Percentiles rank a stretch among this genome's conserved stretches.
Evolutionary conservation across 1,140 invertebrate species (phyloP).

Genomic region (Lepidurus couesii): DNA sequence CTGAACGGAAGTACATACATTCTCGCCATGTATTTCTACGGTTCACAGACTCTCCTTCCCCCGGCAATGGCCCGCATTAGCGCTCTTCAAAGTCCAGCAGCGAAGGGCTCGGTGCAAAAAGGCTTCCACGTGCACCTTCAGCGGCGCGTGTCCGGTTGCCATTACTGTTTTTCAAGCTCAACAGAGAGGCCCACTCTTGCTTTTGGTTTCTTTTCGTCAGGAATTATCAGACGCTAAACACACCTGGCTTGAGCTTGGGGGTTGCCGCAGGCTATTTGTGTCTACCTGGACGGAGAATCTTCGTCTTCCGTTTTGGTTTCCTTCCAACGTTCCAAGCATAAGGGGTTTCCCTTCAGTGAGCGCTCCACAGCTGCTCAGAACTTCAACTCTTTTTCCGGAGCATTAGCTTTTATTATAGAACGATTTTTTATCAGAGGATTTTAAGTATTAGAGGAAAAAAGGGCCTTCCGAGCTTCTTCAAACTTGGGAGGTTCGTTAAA

Average conservation of each 20-base stretch:
- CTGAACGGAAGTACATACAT: background rate
- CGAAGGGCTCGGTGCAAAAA: background rate
- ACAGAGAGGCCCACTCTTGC: background rate
- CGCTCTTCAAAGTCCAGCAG: background rate
- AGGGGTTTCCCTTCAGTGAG: background rate
- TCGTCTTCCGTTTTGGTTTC: background rate
- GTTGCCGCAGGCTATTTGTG: background rate
- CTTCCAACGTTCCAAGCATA: background rate
- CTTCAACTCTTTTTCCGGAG: background rate
- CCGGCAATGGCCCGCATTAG: background rate
- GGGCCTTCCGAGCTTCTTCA: background rate
- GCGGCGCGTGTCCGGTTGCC: background rate
- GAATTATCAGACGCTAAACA: background rate
- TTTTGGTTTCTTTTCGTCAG: background rate
- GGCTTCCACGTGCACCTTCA: background rate
- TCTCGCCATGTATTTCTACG: constrained; percentile 8
- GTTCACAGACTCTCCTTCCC: background rate
- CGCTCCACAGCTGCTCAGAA: background rate
- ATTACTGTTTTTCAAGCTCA: background rate
- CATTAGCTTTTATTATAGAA: background rate
- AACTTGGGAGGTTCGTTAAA: too few relatives aligned
- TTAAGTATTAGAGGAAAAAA: background rate
- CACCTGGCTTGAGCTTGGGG: background rate
- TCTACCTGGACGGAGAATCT: background rate
- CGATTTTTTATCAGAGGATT: background rate